Conservation (phyloP, 2,113 vertebrate species). For the Brachyhypopomus gauderio region DNA sequence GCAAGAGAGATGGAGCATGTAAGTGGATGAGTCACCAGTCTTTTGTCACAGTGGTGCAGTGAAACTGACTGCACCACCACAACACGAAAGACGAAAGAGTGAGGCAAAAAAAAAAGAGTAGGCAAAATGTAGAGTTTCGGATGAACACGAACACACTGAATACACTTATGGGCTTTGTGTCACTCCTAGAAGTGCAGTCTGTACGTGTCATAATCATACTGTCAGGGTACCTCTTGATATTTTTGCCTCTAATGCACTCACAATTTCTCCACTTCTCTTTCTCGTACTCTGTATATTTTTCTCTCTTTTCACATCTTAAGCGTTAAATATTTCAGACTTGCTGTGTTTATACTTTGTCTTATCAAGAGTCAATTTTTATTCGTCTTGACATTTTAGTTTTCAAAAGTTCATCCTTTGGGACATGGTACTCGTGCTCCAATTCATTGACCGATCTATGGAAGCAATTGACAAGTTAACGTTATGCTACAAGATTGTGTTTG, state of each 20-base stretch:
- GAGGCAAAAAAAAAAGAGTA: conserved; percentile 29
- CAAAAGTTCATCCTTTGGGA: background rate
- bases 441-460: background rate
- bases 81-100: conserved; percentile 43
- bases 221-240: background rate
- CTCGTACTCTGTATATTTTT: background rate
- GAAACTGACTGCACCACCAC: conserved; percentile 54
- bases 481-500: background rate
- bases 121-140: conserved; percentile 20
- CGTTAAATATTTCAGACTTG: background rate
- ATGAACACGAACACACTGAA: conserved; percentile 12
- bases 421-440: background rate
- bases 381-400: too few relatives aligned
- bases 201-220: background rate
- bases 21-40: conserved; percentile 63
- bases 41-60: conserved; percentile 60
- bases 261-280: background rate
- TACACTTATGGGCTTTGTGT: background rate
- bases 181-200: conserved; percentile 1
- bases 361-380: too few relatives aligned
- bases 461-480: background rate
- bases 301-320: background rate
- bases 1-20: conserved; percentile 53
- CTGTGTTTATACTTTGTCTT: background rate
- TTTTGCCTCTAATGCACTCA: background rate